phyloP scores from a whole-genome alignment of 2,888 invertebrate genomes.

The Camponotus fellah region DNA sequence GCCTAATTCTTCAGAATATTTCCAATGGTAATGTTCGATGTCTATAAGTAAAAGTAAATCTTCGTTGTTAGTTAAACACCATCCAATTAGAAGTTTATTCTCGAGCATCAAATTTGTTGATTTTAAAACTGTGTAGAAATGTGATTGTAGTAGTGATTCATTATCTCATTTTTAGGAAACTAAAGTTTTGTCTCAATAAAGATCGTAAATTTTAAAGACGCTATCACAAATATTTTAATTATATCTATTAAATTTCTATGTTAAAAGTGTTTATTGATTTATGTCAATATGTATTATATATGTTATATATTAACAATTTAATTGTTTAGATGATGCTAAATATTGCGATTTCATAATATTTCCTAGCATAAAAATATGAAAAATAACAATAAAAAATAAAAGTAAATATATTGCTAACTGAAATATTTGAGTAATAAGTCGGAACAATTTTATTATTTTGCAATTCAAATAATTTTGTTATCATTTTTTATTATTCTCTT shows the following conservation, averaged over 20 bases:
- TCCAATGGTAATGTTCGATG: neutral
- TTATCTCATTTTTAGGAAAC: neutral
- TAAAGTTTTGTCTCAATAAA: neutral
- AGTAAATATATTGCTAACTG: neutral
- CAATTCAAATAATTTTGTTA: neutral
- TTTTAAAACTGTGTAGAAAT: neutral
- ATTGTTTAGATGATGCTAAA: neutral
- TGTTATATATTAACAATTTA: neutral
- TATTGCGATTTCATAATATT: neutral
- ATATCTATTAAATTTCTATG: neutral
- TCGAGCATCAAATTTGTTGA: neutral
- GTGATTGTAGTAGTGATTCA: neutral
- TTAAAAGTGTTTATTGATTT: neutral
- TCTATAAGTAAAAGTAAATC: neutral
- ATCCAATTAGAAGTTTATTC: constrained; percentile 9
- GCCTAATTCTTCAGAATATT: neutral
- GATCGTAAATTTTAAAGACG: neutral
- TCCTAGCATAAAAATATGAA: neutral
- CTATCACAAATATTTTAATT: neutral
- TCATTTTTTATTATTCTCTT: neutral
- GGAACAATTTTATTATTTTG: neutral
- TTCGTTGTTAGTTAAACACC: neutral
- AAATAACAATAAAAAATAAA: neutral
- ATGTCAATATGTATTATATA: neutral
- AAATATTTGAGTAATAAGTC: neutral